Evolutionary conservation across 2,113 vertebrate species (phyloP).

Genomic region (Empidonax alnorum): DNA sequence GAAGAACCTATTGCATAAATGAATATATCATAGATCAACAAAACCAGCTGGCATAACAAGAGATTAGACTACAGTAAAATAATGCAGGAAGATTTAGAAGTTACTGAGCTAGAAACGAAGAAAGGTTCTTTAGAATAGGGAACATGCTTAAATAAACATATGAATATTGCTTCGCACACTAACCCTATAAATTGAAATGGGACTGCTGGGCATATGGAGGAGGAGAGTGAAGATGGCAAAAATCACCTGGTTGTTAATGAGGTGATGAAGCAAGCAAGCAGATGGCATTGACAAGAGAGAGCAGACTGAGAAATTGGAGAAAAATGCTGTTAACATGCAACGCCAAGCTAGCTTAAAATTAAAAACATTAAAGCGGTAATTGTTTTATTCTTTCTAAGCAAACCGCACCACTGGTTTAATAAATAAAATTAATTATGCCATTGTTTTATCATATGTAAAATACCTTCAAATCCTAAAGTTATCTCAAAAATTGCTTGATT

Average conservation of each 20-base stretch:
- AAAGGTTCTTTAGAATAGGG: neutral
- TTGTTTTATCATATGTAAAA: neutral
- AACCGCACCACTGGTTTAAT: neutral
- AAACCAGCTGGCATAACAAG: conserved; percentile 24
- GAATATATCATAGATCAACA: conserved; percentile 12
- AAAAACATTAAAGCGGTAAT: neutral
- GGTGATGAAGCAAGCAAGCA: conserved; percentile 17
- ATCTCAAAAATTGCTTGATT: conserved; percentile 15
- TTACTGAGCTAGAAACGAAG: neutral
- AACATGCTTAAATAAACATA: neutral
- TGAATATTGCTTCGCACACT: neutral
- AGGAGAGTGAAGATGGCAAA: neutral
- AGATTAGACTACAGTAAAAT: neutral
- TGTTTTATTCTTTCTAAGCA: conserved; percentile 25
- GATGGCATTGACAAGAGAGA: conserved; percentile 20
- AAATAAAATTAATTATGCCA: neutral
- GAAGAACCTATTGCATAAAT: conserved; percentile 15
- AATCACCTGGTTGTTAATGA: conserved; percentile 13
- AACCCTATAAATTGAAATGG: neutral
- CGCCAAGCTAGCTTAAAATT: neutral
- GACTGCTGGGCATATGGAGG: neutral
- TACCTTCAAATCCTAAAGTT: conserved; percentile 1
- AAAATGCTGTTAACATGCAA: conserved; percentile 12
- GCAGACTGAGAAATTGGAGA: neutral
- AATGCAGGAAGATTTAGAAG: neutral